Base-by-base conservation (phyloP, 92 coral and sea anemone genomes). In the Anthopleura xanthogrammica region DNA sequence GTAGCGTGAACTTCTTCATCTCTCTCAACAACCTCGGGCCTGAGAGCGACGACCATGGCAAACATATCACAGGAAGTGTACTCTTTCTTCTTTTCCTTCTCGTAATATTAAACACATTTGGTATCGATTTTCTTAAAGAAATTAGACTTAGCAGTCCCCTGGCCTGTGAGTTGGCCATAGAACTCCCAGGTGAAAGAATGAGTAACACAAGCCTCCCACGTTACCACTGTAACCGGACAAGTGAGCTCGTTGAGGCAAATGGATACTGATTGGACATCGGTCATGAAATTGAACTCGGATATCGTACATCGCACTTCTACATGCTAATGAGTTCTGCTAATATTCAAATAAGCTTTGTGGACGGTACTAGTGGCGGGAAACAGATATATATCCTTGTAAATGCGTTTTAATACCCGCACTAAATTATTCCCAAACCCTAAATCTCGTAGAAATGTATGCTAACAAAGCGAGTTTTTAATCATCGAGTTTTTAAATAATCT, bases 201-300 rank as follows among this genome's bases (percentile, higher is more conserved):
- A 41, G 77, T 75, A 1, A 93, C 68, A 85, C 96, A 95, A 23
- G 90, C 80, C 55, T 95, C 98, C 96, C 95, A 95, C 12, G 98
- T 78, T 19, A 90, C 88, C 52, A 95, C 17, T 29, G 86, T 72
- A 20, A 92, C 74, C 29, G 96, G 94, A 52, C 93, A 90, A 39
- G 85, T 66, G 14, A 94, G 71, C 85, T 92, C 94, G 41, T 90
- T 91, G 4, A 95, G 79, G 60, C 91, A 92, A 20, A 95, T 83
- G 57, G 85, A 85, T 17, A 91, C 98, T 62, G 98, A 90, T 64
- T 95, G 98, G 9, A 87, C 92, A 73, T 95, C 98, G 60, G 72
- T 86, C 82, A 87, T 93, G 58, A 95, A 95, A 76, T 95, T 95
- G 78, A 95, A 95, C 87, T 95, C 98, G 52, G 94, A n/a, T n/a